Base-by-base conservation (phyloP, 2,888 invertebrate genomes). In the Noctua fimbriata region DNA sequence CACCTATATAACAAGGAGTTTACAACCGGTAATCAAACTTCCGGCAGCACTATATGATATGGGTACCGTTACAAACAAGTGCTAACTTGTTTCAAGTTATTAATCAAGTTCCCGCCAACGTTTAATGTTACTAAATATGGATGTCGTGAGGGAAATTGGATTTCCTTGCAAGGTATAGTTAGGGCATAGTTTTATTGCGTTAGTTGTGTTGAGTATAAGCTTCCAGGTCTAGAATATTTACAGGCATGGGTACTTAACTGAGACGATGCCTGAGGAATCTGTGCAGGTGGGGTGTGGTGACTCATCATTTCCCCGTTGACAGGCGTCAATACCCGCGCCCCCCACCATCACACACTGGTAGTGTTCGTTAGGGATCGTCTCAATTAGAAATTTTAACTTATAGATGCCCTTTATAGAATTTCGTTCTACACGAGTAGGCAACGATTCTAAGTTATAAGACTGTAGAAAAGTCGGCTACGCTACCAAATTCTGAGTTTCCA, bases 61-160 rank as follows among this genome's bases (percentile, higher is more conserved):
- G 73, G 85, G 74, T 75, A 47, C 76, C 55, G 70, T 75, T 66
- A 76, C 79, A 71, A 82, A 85, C 87, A 77, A 87, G 75, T 60
- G 65, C n/a, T 72, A 87, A 87, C 87, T 79, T 71, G 82, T 74
- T 85, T 44, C 41, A 69, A 83, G 85, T 82, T 82, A 73, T 49
- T 86, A 82, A 78, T 82, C 41, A 85, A 87, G 73, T 76, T 58
- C 58, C 76, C 44, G 36, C 28, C 66, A 63, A 10, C 75, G 63
- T 65, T 76, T 66, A 73, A 79, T 79, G 28, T 63, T 63, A 41
- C 52, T 76, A 70, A 79, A 73, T 36, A 71, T 72, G 73, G 47
- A 60, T 24, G 55, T 71, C 66, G 86, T 66, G 41, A 21, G 47
- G 76, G 60, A 83, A 85, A 86, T 86, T 73, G 28, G 7, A 85